Conservation (phyloP, 1,140 invertebrate genomes). For the Physella acuta region DNA sequence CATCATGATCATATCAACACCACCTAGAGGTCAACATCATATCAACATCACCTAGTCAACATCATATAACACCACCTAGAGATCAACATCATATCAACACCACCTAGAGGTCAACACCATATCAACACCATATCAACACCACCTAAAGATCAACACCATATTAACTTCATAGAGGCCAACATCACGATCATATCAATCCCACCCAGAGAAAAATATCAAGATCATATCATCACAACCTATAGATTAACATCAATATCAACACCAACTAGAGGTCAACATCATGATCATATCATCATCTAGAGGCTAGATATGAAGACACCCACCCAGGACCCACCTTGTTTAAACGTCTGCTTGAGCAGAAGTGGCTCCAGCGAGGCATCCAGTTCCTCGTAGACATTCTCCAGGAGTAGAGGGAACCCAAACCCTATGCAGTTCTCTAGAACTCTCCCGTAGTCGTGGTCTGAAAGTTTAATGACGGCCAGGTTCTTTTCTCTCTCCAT, state of each 20-base stretch:
- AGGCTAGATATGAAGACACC: too few relatives aligned
- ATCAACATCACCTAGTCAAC: neutral
- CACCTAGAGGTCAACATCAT: slow-evolving; percentile 44
- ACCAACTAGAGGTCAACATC: too few relatives aligned
- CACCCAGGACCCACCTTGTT: slow-evolving; percentile 66
- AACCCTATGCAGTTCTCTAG: slow-evolving; percentile 60
- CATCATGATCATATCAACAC: slow-evolving; percentile 59
- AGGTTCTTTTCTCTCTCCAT: slow-evolving; percentile 71
- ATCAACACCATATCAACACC: slow-evolving; percentile 60
- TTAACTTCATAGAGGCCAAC: neutral
- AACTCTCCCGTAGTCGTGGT: slow-evolving; percentile 56
- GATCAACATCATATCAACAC: neutral
- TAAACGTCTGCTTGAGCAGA: slow-evolving; percentile 59
- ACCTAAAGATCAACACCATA: slow-evolving; percentile 40
- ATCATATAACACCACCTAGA: slow-evolving; percentile 5
- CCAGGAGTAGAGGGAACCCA: slow-evolving; percentile 58
- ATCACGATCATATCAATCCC: neutral
- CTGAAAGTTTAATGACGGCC: slow-evolving; percentile 56
- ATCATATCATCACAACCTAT: slow-evolving; percentile 61
- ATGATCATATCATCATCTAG: too few relatives aligned
- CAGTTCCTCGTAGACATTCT: slow-evolving; percentile 60
- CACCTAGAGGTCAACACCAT: slow-evolving; percentile 56
- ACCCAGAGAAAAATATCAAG: slow-evolving; percentile 55
- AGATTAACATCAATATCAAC: neutral
- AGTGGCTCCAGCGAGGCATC: slow-evolving; percentile 60